Evolutionary conservation across 2,797 vertebrate genomes (phyloP), one percentile per base, ranked within the genome.

Genomic region (Tauraco hartlaubi): DNA sequence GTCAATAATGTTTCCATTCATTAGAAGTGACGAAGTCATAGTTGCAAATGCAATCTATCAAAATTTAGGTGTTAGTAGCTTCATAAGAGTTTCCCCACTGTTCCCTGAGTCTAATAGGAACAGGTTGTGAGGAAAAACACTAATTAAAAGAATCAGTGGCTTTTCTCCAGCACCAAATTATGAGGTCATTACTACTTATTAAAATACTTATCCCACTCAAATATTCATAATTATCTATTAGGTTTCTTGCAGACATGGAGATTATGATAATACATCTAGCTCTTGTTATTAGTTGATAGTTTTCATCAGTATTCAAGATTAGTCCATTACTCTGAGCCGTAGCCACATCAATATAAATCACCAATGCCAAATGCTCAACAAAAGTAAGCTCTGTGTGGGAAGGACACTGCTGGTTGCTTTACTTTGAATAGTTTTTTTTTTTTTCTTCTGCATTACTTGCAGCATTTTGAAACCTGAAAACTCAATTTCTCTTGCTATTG

Each of bases 401-500:
- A 88, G 55, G 54, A 39, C 12, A 18, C 19, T 78, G 43, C 15
- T 74, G 37, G 12, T 76, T 90, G 14, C 64, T 86, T 92, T 91
- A n/a, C 28, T 85, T 95, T 25, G 37, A 37, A 2, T 20, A 78
- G 12, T 59, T 78, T 56, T 75, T 51, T 15, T 15, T 15, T 15
- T 28, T 31, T 89, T 48, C 39, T 83, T 80, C 77, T 92, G 56
- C 31, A 49, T 87, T 96, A 37, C 72, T 92, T 88, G 56, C 46
- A 90, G 59, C 28, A 74, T 64, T 88, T 92, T 67, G 74, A 94
- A 93, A 72, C 18, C 82, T 88, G 64, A 95, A 95, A 97, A 94
- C 67, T 56, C 35, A 96, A 85, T 97, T 97, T 95, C 59, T 95
- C 72, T 94, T 79, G 19, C 48, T 93, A 83, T 86, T 96, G 91